Conservation (phyloP, 2,113 vertebrate genomes). For the Anser brachyrhynchus region DNA sequence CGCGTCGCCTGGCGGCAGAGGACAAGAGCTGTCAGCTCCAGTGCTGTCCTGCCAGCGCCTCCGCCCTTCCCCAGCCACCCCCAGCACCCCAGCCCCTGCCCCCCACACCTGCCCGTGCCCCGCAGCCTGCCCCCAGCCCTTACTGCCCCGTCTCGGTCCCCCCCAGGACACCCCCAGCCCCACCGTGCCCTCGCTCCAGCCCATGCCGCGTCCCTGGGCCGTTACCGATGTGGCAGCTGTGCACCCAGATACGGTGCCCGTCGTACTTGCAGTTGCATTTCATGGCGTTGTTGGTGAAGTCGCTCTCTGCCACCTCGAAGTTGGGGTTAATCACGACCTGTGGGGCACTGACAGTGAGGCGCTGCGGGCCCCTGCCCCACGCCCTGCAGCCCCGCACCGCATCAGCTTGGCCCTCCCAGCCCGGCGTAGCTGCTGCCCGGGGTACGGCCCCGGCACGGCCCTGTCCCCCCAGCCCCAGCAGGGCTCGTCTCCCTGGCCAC, state of each 20-base stretch:
- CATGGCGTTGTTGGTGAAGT: slow-evolving; percentile 98
- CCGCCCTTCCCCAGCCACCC: fast-evolving
- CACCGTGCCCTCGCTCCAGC: fast-evolving
- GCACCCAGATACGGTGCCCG: slow-evolving; percentile 95
- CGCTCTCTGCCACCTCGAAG: slow-evolving; percentile 93
- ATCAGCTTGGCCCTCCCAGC: not conserved
- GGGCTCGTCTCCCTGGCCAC: not conserved
- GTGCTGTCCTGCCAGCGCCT: not conserved
- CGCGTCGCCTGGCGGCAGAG: slow-evolving; percentile 82
- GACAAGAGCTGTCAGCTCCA: fast-evolving
- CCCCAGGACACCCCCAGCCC: not conserved
- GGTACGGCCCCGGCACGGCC: too few relatives aligned
- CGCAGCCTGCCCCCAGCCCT: not conserved
- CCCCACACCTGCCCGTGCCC: not conserved
- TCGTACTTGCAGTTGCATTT: slow-evolving; percentile 99
- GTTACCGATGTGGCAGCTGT: slow-evolving; percentile 93
- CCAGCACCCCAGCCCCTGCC: not conserved
- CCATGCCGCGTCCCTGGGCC: fast-evolving
- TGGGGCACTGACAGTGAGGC: not conserved
- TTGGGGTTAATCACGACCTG: slow-evolving; percentile 97
- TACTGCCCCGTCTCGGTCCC: not conserved
- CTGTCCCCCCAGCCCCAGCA: too few relatives aligned
- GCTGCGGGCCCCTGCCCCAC: not conserved
- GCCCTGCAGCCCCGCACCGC: fast-evolving
- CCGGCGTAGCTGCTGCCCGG: too few relatives aligned